A percentile compares a stretch with the other conserved stretches of the same genome.
Conservation (phyloP, 2,888 invertebrate genomes). For the Drosophila kanekoi region DNA sequence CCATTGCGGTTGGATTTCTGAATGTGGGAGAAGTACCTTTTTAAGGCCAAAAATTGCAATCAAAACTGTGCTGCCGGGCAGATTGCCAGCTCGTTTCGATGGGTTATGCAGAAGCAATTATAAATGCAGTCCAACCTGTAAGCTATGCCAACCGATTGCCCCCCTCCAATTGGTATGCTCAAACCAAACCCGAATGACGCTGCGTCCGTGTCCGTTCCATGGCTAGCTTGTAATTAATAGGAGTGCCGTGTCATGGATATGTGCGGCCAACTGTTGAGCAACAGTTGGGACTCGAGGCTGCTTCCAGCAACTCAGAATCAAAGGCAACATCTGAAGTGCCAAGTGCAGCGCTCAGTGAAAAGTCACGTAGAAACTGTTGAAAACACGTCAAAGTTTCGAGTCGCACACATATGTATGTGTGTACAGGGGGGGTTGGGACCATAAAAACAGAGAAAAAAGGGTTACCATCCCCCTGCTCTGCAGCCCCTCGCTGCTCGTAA, state of each 20-base stretch:
- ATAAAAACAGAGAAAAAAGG: slow-evolving; percentile 37
- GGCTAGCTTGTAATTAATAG: slow-evolving; percentile 65
- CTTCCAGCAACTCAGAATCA: slow-evolving; percentile 19
- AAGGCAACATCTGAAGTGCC: slow-evolving; percentile 49
- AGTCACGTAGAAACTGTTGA: slow-evolving; percentile 77
- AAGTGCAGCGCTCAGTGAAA: slow-evolving; percentile 65
- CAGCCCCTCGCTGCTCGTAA: slow-evolving; percentile 42
- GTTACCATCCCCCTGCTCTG: slow-evolving; percentile 24
- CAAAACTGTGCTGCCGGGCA: slow-evolving; percentile 25
- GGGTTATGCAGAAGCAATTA: slow-evolving; percentile 62
- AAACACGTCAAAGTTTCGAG: slow-evolving; percentile 71
- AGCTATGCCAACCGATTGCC: slow-evolving; percentile 5
- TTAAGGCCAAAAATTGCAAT: slow-evolving; percentile 31
- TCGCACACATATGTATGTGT: slow-evolving; percentile 19
- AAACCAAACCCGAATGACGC: background rate
- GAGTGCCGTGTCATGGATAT: slow-evolving; percentile 28
- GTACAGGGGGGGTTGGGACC: background rate
- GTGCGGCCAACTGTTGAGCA: slow-evolving; percentile 69
- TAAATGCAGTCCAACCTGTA: slow-evolving; percentile 36
- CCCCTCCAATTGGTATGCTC: too few species aligned
- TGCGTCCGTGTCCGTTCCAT: slow-evolving; percentile 29
- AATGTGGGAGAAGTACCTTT: background rate
- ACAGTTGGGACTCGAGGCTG: slow-evolving; percentile 39
- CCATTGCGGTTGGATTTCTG: background rate
- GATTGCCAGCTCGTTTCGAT: slow-evolving; percentile 33